Conservation (phyloP, 2,797 vertebrate genomes). For the Chiloscyllium punctatum region DNA sequence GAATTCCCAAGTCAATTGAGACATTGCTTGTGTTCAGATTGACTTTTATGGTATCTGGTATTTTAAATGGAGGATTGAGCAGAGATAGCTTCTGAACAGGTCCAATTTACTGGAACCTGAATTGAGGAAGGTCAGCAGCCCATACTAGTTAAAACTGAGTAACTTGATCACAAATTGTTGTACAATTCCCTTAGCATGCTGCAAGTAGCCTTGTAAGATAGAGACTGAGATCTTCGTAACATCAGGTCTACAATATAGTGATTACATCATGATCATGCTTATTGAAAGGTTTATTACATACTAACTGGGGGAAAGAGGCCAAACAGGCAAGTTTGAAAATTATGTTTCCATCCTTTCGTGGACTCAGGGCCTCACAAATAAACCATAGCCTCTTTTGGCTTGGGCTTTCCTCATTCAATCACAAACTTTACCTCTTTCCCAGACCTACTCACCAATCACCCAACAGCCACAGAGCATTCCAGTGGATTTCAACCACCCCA, state of each 20-base stretch:
- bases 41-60: neutral
- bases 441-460: neutral
- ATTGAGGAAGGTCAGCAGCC: neutral
- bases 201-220: too few species aligned
- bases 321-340: neutral
- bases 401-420: neutral
- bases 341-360: neutral
- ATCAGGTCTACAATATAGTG: too few species aligned
- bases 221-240: too few species aligned
- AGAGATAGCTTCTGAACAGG: neutral
- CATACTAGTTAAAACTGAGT: neutral
- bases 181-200: too few species aligned
- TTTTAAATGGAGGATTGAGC: neutral
- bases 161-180: too few species aligned
- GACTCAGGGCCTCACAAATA: neutral
- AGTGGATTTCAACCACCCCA: neutral
- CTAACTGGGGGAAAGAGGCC: too few species aligned
- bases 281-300: too few species aligned
- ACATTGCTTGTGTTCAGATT: neutral
- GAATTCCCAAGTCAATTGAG: neutral
- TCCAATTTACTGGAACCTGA: neutral
- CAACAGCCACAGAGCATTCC: neutral
- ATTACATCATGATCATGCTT: too few species aligned
- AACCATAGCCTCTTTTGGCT: neutral
- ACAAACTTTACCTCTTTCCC: neutral